Base-by-base conservation (phyloP, 2,797 vertebrate genomes). In the Gymnothorax javanicus region DNA sequence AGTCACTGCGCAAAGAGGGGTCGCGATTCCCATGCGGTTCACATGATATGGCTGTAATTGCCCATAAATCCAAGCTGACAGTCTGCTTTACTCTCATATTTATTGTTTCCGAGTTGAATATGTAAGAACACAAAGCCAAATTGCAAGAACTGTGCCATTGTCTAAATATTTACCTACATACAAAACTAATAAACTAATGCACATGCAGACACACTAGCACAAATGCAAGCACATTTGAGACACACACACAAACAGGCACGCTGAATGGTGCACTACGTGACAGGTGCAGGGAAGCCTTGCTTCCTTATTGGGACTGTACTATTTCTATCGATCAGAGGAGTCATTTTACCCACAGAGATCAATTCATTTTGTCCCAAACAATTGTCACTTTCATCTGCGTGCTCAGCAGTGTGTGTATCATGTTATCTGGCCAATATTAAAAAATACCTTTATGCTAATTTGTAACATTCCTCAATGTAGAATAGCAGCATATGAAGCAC, bases 251-350 rank as follows among this genome's bases (percentile, higher is more conserved):
- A 86, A 58, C 71, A 69, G 58, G 87, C 62, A 90, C 91, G 90
- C 89, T 90, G 91, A 93, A 95, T 94, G 94, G 93, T 92, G 91
- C 85, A 56, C 91, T 91, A 93, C 92, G 88, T 93, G 92, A 94
- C 91, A 87, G 90, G 91, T 89, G 89, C 60, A 90, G 94, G 92
- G 91, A 89, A 85, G 91, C 90, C 90, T 7, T 91, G 91, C 90
- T 90, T 94, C 94, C 93, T 94, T 95, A 92, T 94, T 94, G 88
- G 91, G 93, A 89, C 75, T 91, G 91, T 91, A 90, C 94, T 95
- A 96, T 95, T 95, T 94, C 91, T 83, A 92, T 94, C 94, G 93
- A 95, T 95, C 91, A 93, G 91, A 91, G 89, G 88, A 90, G 92
- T 93, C 91, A 92, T 89, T 90, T 90, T 89, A 91, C 93, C 91